These are phyloP conservation scores for Conistra vaccinii DNA, from an alignment of 2,888 invertebrate genomes.

Conservation along the genomic window DNA sequence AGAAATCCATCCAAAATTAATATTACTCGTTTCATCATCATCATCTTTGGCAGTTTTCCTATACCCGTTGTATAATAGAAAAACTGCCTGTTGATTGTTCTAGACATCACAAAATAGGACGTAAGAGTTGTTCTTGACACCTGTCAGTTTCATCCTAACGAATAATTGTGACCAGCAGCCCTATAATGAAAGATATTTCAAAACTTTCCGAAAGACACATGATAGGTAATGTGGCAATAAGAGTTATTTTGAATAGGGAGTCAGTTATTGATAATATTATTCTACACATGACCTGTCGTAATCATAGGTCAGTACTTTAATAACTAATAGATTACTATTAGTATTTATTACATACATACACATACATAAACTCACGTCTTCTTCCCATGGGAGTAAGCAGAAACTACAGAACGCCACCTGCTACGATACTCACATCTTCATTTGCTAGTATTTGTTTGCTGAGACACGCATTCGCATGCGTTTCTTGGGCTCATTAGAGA, in stretches of 20 bases:
- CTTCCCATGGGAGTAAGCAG: background rate
- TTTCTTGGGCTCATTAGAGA: too few relatives aligned
- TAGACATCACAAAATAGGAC: background rate
- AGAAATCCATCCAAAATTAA: too few relatives aligned
- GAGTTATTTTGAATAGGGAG: background rate
- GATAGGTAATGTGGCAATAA: background rate
- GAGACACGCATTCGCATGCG: too few relatives aligned
- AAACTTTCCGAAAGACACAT: background rate
- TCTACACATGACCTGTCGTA: background rate
- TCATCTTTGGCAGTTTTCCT: background rate
- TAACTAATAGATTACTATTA: background rate
- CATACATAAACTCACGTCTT: too few relatives aligned
- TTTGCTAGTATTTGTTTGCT: too few relatives aligned
- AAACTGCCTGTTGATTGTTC: background rate
- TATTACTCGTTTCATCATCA: conserved; percentile 29
- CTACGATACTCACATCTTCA: background rate
- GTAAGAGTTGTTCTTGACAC: too few relatives aligned
- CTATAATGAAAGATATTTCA: too few relatives aligned
- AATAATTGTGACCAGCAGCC: too few relatives aligned
- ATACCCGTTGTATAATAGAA: background rate
- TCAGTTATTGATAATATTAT: conserved; percentile 13
- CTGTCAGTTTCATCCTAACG: too few relatives aligned
- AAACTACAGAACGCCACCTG: background rate
- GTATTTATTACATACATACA: background rate
- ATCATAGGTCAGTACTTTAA: conserved; percentile 8